phyloP scores from a whole-genome alignment of 1,140 invertebrate species.

The Centruroides vittatus region DNA sequence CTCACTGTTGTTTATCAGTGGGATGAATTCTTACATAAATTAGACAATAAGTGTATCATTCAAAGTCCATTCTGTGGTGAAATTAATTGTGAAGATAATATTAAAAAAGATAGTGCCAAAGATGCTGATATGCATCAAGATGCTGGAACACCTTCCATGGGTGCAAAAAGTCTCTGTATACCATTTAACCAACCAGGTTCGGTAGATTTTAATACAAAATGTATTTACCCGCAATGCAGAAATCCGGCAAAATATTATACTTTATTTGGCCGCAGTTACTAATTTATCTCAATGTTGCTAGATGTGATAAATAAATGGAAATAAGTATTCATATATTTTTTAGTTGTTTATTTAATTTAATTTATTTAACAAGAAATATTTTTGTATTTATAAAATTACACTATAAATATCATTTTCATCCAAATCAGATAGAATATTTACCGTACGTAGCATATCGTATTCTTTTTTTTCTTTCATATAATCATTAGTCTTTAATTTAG shows the following conservation, averaged over 20 bases:
- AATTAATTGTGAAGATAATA: constrained; percentile 76
- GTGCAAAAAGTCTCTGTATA: constrained; percentile 94
- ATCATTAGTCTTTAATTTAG: no score
- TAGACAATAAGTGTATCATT: constrained; percentile 82
- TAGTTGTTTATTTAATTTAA: no score
- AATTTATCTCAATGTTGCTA: constrained; percentile 17
- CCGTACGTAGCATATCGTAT: no score
- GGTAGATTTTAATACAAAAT: constrained; percentile 47
- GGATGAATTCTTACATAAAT: constrained; percentile 56
- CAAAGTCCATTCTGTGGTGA: constrained; percentile 89
- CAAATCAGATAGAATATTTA: no score
- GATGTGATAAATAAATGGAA: no score
- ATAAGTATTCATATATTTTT: no score
- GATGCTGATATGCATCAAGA: constrained; percentile 41
- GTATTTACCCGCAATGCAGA: constrained; percentile 75
- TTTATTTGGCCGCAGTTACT: constrained; percentile 94
- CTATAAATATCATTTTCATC: no score
- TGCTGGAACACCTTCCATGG: constrained; percentile 79
- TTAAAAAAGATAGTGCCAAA: constrained; percentile 89
- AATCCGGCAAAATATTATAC: constrained; percentile 71
- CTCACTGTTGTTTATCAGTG: constrained; percentile 56
- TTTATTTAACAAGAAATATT: no score
- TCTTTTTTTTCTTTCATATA: no score
- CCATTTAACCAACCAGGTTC: constrained; percentile 71
- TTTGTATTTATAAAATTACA: no score